Evolutionary conservation across 2,113 vertebrate genomes (phyloP).

Genomic region (Phrynosoma blainvillii): DNA sequence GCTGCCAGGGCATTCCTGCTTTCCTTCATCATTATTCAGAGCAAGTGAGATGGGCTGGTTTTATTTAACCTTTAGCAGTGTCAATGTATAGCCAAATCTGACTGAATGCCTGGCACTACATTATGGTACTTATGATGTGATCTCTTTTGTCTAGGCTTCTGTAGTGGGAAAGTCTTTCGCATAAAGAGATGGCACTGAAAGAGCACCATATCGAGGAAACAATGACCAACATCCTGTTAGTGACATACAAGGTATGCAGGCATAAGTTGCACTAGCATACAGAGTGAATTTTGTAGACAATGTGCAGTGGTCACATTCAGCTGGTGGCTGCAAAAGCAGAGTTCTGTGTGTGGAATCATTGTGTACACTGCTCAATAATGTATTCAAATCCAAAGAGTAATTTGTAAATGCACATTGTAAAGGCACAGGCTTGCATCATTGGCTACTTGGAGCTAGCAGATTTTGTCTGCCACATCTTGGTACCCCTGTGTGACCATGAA

Average conservation of each 20-base stretch:
- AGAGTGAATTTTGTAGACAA: too few species aligned
- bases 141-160: background rate
- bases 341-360: too few species aligned
- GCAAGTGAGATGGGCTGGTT: background rate
- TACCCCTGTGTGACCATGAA: too few species aligned
- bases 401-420: too few species aligned
- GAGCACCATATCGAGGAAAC: background rate
- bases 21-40: background rate
- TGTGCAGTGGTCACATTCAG: too few species aligned
- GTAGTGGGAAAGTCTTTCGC: background rate
- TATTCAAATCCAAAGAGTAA: too few species aligned
- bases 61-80: background rate
- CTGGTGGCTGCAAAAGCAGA: too few species aligned
- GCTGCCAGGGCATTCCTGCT: background rate
- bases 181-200: background rate
- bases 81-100: background rate
- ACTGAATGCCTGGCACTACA: background rate
- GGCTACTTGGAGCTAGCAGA: too few species aligned
- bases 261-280: background rate
- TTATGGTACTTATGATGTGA: background rate
- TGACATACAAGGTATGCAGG: background rate
- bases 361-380: too few species aligned
- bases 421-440: too few species aligned
- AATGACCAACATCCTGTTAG: background rate
- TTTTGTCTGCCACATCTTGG: too few species aligned